Percentiles rank a stretch among this genome's conserved stretches.
Evolutionary conservation across 1,140 invertebrate genomes (phyloP).

Genomic region (Aphis gossypii): DNA sequence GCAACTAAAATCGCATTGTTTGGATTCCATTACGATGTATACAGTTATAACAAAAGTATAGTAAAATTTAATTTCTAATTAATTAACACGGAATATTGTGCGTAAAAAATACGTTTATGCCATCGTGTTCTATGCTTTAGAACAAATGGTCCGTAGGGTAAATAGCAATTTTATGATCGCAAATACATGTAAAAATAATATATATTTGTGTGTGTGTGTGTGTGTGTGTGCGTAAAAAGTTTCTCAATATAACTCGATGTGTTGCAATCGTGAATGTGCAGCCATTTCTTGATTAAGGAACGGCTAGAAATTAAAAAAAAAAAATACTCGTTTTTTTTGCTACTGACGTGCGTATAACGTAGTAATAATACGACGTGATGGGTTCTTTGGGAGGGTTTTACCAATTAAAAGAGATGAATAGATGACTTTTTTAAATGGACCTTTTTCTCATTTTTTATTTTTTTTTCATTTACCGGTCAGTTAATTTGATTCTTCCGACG

Average conservation of each 20-base stretch:
- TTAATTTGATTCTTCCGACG: not conserved
- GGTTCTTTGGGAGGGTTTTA: not conserved
- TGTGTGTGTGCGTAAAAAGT: not conserved
- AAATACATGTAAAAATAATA: not conserved
- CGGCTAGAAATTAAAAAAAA: not conserved
- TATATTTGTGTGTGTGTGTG: not conserved
- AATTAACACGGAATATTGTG: not conserved
- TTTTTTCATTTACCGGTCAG: slow-evolving; percentile 1
- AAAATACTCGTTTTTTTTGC: not conserved
- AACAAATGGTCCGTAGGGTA: not conserved
- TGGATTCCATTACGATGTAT: not conserved
- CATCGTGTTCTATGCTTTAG: too few relatives aligned
- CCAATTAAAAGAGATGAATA: slow-evolving; percentile 8
- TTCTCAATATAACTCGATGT: not conserved
- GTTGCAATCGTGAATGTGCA: not conserved
- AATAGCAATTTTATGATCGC: not conserved
- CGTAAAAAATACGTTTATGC: not conserved
- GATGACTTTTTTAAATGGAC: not conserved
- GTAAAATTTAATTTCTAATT: not conserved
- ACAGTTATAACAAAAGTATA: not conserved
- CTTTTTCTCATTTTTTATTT: not conserved
- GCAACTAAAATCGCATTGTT: not conserved
- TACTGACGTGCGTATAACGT: not conserved
- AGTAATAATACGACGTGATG: not conserved
- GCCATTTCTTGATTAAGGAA: not conserved